Percentiles rank a stretch among this genome's conserved stretches.
These are phyloP conservation scores for Desmophyllum pertusum DNA, from an alignment of 92 coral and sea anemone genomes.

Conservation along the genomic window DNA sequence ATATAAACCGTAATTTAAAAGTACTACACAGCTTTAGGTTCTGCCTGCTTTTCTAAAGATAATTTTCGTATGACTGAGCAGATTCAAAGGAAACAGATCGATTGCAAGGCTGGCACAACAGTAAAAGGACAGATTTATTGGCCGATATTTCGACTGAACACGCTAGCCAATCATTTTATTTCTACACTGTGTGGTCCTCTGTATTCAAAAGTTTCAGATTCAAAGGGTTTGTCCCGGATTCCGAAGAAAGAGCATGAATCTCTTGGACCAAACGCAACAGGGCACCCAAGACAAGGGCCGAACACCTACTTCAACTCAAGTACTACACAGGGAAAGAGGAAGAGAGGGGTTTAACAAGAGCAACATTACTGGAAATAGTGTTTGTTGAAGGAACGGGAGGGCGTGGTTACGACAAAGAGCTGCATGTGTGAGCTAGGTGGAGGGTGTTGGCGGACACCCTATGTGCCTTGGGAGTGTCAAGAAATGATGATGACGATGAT, in stretches of 20 bases:
- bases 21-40: background rate
- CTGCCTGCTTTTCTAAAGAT: background rate
- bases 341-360: background rate
- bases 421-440: background rate
- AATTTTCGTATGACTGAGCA: background rate
- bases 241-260: too few relatives aligned
- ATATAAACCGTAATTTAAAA: too few relatives aligned
- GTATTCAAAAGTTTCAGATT: too few relatives aligned
- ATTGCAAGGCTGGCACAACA: too few relatives aligned
- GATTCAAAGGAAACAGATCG: too few relatives aligned
- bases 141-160: too few relatives aligned
- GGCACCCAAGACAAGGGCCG: background rate
- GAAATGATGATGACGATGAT: too few relatives aligned
- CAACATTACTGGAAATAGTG: background rate
- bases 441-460: background rate
- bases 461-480: too few relatives aligned
- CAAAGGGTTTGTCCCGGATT: background rate
- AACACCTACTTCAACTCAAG: background rate
- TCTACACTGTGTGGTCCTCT: too few relatives aligned
- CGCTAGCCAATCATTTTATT: too few relatives aligned
- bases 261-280: background rate
- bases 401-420: background rate
- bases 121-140: too few relatives aligned
- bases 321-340: background rate
- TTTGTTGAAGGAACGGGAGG: background rate